These are phyloP conservation scores for Bungarus multicinctus DNA, from an alignment of 2,113 vertebrate species.

Conservation along the genomic window DNA sequence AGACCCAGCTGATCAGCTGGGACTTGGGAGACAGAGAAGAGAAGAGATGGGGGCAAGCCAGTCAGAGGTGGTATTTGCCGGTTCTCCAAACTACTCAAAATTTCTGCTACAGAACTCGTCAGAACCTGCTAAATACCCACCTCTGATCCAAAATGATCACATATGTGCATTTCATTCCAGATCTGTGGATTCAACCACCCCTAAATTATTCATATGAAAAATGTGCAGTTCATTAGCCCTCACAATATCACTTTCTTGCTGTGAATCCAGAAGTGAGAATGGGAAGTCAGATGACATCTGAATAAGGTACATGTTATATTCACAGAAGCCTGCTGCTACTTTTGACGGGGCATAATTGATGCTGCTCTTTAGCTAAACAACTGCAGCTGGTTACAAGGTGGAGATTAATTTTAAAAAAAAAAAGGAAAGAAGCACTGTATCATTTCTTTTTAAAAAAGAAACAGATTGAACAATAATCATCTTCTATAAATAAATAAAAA, in stretches of 20 bases:
- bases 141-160: not conserved
- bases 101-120: too few relatives aligned
- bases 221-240: not conserved
- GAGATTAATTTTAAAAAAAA: conserved; percentile 21
- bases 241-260: not conserved
- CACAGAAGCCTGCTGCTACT: not conserved
- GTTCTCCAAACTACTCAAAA: too few relatives aligned
- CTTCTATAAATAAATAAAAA: not conserved
- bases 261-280: conserved; percentile 16
- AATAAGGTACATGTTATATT: not conserved
- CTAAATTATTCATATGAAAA: conserved; percentile 22
- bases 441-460: not conserved
- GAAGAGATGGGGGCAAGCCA: too few relatives aligned
- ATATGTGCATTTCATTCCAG: not conserved
- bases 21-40: too few relatives aligned
- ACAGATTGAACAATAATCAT: not conserved
- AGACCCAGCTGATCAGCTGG: too few relatives aligned
- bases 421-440: not conserved
- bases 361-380: not conserved
- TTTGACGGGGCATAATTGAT: not conserved
- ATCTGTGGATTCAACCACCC: not conserved
- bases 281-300: not conserved
- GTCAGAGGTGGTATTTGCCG: too few relatives aligned
- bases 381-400: not conserved
- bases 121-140: too few relatives aligned